phyloP scores from a whole-genome alignment of 1,140 invertebrate genomes.

The Heliconius himera region DNA sequence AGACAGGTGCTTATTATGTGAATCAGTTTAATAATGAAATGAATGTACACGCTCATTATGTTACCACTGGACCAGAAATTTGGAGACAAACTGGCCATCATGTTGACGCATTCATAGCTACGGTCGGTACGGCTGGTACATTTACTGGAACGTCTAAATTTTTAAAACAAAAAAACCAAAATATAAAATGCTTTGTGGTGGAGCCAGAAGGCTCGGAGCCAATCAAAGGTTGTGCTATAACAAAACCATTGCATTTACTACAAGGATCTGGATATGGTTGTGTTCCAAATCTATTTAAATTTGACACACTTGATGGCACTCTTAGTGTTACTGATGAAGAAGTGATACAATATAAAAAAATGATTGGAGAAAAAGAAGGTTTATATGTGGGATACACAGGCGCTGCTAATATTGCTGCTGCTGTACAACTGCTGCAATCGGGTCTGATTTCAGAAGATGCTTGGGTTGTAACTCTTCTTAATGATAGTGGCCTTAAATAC shows the following conservation, averaged over 20 bases:
- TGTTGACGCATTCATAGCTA: conserved; percentile 68
- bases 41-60: conserved; percentile 63
- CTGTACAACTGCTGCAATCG: conserved; percentile 65
- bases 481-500: conserved; percentile 72
- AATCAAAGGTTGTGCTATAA: conserved; percentile 63
- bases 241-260: conserved; percentile 69
- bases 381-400: conserved; percentile 74
- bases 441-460: conserved; percentile 60
- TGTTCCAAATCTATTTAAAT: conserved; percentile 66
- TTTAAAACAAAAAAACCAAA: conserved; percentile 67
- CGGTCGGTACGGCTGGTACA: conserved; percentile 70
- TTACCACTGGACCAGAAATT: conserved; percentile 69
- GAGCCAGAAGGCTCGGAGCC: conserved; percentile 68
- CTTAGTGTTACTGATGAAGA: conserved; percentile 68
- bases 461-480: conserved; percentile 70
- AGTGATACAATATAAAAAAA: conserved; percentile 59
- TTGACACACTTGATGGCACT: conserved; percentile 63
- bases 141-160: conserved; percentile 67
- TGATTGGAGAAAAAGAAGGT: conserved; percentile 71
- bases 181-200: conserved; percentile 62
- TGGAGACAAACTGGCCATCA: conserved; percentile 71
- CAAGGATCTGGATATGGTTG: conserved; percentile 74
- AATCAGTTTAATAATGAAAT: conserved; percentile 68
- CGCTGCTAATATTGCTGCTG: conserved; percentile 70
- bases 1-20: conserved; percentile 67